Base-by-base conservation (phyloP, 2,113 vertebrate genomes). In the Myxocyprinus asiaticus region DNA sequence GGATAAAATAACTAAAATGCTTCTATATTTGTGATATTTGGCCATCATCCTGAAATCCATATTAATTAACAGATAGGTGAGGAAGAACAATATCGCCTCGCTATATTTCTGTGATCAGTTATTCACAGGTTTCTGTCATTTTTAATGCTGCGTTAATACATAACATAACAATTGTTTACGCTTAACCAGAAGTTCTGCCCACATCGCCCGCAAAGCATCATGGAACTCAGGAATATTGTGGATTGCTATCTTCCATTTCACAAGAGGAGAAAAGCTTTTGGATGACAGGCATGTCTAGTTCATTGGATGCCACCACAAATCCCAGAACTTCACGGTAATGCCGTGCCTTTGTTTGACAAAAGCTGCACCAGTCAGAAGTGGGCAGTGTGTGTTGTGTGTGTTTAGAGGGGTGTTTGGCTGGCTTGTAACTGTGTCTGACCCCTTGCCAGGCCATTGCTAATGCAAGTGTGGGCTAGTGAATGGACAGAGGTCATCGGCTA, bases 401-500 rank as follows among this genome's bases (percentile, higher is more conserved):
- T 67, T 33, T 33, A 33, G 22, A 33, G 22, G 22, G 22, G 72
- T 76, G 77, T 78, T 87, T 83, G 80, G 78, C 72, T 68, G 68
- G 79, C 77, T 81, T 84, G 11, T 67, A 76, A 67, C 79, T 82
- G 66, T 73, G 79, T 86, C 86, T 89, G 88, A 89, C 84, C 88
- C 79, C 82, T 80, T 22, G 68, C 59, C 67, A 7, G 66, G 77
- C 74, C 53, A 11, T 61, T 44, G 82, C 78, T 82, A 86, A 85
- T 78, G 79, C 77, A 68, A 83, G 72, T 78, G 82, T 85, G 69
- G 78, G 81, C 84, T 87, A 80, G 83, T 88, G 88, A 89, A 89
- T 91, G 90, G 87, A 86, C 83, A 44, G 86, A 90, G 92, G 93
- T 95, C 90, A 94, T 87, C 1, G 59, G 88, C 85, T 80, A 88